Percentiles rank a stretch among this genome's conserved stretches.
Evolutionary conservation across 2,113 vertebrate genomes (phyloP).

Genomic region (Cisticola juncidis): DNA sequence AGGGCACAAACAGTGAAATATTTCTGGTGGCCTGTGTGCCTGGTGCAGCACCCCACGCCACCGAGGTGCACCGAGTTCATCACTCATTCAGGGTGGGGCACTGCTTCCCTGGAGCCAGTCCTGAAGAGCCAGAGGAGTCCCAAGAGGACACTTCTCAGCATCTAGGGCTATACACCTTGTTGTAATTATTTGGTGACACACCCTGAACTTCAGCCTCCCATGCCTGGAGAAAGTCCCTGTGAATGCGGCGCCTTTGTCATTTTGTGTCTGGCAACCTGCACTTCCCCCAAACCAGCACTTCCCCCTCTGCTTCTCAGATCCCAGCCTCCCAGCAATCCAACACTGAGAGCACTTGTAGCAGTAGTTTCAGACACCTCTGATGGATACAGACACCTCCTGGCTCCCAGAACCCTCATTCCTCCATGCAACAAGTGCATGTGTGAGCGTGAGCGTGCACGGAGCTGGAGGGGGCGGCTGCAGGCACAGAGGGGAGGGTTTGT

Average conservation of each 20-base stretch:
- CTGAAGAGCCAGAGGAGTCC: not conserved
- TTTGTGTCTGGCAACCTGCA: not conserved
- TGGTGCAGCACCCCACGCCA: fast-evolving
- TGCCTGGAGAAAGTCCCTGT: not conserved
- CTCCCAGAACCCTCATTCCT: not conserved
- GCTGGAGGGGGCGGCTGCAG: not conserved
- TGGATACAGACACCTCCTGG: not conserved
- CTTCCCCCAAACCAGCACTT: not conserved
- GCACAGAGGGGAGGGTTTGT: not conserved
- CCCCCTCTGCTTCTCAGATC: not conserved
- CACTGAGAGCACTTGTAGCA: not conserved
- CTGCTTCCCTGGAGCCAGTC: not conserved
- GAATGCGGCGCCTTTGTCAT: fast-evolving
- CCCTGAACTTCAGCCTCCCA: not conserved
- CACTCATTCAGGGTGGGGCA: not conserved
- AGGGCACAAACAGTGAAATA: not conserved
- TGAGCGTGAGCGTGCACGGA: fast-evolving
- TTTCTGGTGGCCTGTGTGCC: too few species aligned
- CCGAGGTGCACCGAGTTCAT: fast-evolving
- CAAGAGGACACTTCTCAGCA: not conserved
- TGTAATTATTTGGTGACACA: not conserved
- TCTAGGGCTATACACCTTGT: not conserved
- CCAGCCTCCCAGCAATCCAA: not conserved
- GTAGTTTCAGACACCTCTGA: not conserved
- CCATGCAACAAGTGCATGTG: not conserved